These are phyloP conservation scores for Lophius americanus DNA, from an alignment of 2,797 vertebrate genomes.

Conservation along the genomic window DNA sequence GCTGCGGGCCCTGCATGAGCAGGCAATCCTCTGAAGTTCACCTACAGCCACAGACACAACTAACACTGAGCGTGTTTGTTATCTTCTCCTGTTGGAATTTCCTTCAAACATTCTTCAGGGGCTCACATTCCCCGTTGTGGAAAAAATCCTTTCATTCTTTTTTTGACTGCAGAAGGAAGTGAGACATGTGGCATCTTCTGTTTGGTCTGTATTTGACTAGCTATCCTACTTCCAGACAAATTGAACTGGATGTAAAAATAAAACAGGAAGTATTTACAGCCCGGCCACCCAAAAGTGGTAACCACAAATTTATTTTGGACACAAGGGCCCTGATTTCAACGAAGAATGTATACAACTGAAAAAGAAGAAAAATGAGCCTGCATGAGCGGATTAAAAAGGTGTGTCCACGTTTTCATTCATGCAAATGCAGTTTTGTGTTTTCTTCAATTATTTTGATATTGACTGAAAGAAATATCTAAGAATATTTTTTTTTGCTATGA, in stretches of 20 bases:
- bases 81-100: conserved; percentile 80
- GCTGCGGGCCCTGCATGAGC: conserved; percentile 59
- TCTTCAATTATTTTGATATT: too few species aligned
- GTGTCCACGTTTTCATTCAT: too few species aligned
- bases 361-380: too few species aligned
- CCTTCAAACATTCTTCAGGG: conserved; percentile 77
- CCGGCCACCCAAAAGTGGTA: conserved; percentile 42
- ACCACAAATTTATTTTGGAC: conserved; percentile 43
- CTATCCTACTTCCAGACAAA: conserved; percentile 35
- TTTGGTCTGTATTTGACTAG: conserved; percentile 38
- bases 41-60: conserved; percentile 72
- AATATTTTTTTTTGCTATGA: too few species aligned
- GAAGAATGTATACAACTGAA: not conserved
- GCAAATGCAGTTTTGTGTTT: too few species aligned
- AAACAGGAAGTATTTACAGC: conserved; percentile 53
- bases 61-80: conserved; percentile 71
- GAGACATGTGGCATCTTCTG: conserved; percentile 65
- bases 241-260: conserved; percentile 41
- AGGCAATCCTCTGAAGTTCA: conserved; percentile 68
- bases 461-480: too few species aligned
- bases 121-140: conserved; percentile 66
- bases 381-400: too few species aligned
- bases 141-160: conserved; percentile 48
- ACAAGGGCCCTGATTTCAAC: conserved; percentile 41
- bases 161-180: conserved; percentile 29